Conservation (phyloP, 2,113 vertebrate genomes). For the Tringa solitaria region DNA sequence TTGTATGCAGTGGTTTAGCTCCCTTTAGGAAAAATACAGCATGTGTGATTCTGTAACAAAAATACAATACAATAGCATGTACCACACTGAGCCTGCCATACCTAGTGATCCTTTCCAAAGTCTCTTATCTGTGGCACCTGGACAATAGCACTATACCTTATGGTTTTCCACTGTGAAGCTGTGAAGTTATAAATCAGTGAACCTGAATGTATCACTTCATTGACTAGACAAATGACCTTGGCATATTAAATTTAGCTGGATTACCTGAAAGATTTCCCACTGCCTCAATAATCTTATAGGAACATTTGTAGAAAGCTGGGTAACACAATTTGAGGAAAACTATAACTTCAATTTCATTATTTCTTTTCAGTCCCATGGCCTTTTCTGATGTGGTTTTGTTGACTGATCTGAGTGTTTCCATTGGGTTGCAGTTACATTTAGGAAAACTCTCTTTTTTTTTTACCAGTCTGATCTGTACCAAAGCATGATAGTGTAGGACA, state of each 20-base stretch:
- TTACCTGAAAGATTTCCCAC: background rate
- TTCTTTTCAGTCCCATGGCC: background rate
- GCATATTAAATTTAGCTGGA: background rate
- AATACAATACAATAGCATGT: background rate
- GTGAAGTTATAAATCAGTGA: background rate
- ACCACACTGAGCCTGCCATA: background rate
- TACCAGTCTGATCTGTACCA: background rate
- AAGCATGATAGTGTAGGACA: background rate
- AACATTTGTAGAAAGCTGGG: background rate
- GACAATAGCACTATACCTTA: background rate
- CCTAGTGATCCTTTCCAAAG: background rate
- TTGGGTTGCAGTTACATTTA: background rate
- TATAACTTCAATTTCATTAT: background rate
- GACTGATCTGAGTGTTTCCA: background rate
- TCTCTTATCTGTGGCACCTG: background rate
- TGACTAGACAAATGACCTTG: background rate
- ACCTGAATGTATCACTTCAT: background rate
- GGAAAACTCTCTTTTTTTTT: background rate
- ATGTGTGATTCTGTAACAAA: background rate
- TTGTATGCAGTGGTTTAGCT: background rate
- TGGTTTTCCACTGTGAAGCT: background rate
- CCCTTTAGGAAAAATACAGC: background rate
- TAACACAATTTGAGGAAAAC: background rate
- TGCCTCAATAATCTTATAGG: background rate
- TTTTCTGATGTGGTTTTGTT: background rate